phyloP scores from a whole-genome alignment of 2,797 vertebrate species.

The Propithecus deckenii region DNA sequence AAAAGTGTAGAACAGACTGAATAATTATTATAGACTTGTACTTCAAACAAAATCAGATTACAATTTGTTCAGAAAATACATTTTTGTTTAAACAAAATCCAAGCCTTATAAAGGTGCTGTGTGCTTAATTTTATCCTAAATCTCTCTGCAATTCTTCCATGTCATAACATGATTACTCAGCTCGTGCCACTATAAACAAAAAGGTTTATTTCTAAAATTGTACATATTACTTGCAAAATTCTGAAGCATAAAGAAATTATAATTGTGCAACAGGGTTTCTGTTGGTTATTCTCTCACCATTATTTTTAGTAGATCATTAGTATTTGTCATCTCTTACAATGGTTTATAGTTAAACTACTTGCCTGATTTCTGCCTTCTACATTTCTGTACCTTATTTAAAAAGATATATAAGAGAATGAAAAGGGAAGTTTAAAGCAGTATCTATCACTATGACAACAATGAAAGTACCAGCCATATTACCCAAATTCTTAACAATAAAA shows the following conservation, averaged over 20 bases:
- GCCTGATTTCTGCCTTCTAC: constrained; percentile 82
- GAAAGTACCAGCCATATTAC: constrained; percentile 63
- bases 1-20: neutral
- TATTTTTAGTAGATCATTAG: constrained; percentile 83
- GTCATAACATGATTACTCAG: constrained; percentile 61
- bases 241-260: constrained; percentile 65
- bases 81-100: constrained; percentile 44
- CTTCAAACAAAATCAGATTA: constrained; percentile 17
- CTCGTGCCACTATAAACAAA: constrained; percentile 71
- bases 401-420: constrained; percentile 82
- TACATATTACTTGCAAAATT: constrained; percentile 68
- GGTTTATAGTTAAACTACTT: constrained; percentile 82
- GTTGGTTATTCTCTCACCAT: constrained; percentile 75
- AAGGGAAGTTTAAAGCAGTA: constrained; percentile 78
- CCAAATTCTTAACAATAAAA: constrained; percentile 68
- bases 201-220: constrained; percentile 71
- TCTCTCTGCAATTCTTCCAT: constrained; percentile 58
- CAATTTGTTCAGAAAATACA: constrained; percentile 6
- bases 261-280: constrained; percentile 70
- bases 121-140: constrained; percentile 40
- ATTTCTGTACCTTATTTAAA: constrained; percentile 85
- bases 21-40: neutral
- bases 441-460: constrained; percentile 65
- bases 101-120: constrained; percentile 2
- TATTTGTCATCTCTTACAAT: constrained; percentile 79